Evolutionary conservation across 2,797 vertebrate species (phyloP), one percentile per base, ranked within the genome.

Genomic region (Falco peregrinus): DNA sequence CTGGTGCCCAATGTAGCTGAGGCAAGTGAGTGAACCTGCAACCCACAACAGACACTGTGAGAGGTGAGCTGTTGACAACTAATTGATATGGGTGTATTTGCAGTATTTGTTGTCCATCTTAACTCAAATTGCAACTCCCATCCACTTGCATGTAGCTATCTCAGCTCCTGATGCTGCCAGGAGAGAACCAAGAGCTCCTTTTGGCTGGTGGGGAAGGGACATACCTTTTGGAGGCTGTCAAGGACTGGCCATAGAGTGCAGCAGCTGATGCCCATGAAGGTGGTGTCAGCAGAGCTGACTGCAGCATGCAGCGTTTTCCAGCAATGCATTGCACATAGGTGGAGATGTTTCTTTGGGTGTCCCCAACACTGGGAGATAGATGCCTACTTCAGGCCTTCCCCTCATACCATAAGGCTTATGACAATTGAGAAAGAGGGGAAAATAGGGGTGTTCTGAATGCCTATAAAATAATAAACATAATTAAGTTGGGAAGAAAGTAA

Each of bases 261-360:
- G 54, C 60, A 73, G 57, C 57, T 88, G 90, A 11, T 68, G 65
- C 13, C 53, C 43, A 2, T 16, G 54, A 18, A 61, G 50, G 9
- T 33, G n/a, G 5, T 7, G 10, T 5, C 74, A 48, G 63, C 73
- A 73, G 37, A 65, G 31, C 31, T 68, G 75, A 5, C 59, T 50
- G 60, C 65, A 64, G 25, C 37, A 21, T 1, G 0, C 20, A 16
- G 21, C 15, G 1, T 10, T 7, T 24, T 37, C 75, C 68, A 57
- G 3, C 13, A 37, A 10, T 0, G 0, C 22, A 18, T 65, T 51
- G 26, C 45, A 39, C 29, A 45, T 28, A 7, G 0, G 0, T 6
- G 22, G 61, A 69, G 50, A 9, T 16, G 15, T 17, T 12, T 39
- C 45, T 39, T 37, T 26, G 47, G 11, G 51, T 57, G 31, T 8